Evolutionary conservation across 2,797 vertebrate genomes (phyloP).

Genomic region (Mus minutoides): DNA sequence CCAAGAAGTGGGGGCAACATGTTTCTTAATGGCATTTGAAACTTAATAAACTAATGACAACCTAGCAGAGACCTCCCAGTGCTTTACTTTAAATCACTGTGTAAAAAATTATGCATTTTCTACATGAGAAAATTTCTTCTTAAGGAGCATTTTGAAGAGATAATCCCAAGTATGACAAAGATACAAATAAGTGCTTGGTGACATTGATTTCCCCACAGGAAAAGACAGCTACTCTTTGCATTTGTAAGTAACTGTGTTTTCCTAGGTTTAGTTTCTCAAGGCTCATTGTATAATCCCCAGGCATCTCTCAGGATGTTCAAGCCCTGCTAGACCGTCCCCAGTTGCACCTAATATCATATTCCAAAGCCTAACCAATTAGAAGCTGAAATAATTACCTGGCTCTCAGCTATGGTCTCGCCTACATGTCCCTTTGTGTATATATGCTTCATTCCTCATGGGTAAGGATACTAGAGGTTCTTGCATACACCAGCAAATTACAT

Average conservation of each 20-base stretch:
- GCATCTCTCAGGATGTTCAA: background rate
- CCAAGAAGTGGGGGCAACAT: background rate
- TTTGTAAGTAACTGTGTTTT: constrained; percentile 7
- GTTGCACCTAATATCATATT: background rate
- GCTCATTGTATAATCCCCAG: background rate
- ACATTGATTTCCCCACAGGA: background rate
- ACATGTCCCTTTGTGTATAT: background rate
- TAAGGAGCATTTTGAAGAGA: constrained; percentile 38
- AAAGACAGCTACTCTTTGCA: background rate
- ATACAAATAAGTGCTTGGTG: background rate
- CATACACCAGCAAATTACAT: background rate
- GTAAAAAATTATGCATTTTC: constrained; percentile 30
- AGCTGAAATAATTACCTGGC: background rate
- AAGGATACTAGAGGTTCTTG: background rate
- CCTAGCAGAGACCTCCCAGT: background rate
- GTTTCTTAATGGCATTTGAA: background rate
- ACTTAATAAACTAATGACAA: background rate
- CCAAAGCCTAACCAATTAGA: background rate
- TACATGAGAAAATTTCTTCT: constrained; percentile 20
- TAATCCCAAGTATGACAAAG: background rate
- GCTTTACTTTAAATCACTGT: constrained; percentile 6
- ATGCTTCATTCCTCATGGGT: background rate
- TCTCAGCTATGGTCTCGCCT: background rate
- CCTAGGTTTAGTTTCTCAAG: background rate
- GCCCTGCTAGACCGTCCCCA: background rate